These are phyloP conservation scores for Nasua narica DNA, from an alignment of 2,797 vertebrate species.

Conservation along the genomic window DNA sequence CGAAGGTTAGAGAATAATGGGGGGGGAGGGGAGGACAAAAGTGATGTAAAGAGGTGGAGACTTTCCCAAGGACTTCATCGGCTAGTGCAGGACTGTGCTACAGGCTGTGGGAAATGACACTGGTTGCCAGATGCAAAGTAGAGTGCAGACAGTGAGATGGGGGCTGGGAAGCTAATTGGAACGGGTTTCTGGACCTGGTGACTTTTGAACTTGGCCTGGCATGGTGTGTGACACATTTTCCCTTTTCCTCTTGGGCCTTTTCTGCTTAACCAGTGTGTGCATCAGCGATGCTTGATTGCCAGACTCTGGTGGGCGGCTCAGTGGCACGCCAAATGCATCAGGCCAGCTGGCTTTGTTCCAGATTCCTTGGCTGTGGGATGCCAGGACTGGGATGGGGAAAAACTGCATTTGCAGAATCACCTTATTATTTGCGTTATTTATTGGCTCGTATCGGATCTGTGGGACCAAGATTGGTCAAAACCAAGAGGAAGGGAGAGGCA, in stretches of 20 bases:
- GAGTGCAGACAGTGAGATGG: not conserved
- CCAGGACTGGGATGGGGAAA: not conserved
- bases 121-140: not conserved
- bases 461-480: not conserved
- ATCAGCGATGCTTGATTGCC: slow-evolving; percentile 41
- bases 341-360: not conserved
- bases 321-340: not conserved
- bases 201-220: slow-evolving; percentile 69
- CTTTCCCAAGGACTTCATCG: fast-evolving
- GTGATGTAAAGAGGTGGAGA: not conserved
- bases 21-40: not conserved
- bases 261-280: slow-evolving; percentile 51
- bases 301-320: not conserved
- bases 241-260: slow-evolving; percentile 68
- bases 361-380: not conserved
- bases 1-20: not conserved
- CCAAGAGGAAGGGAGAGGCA: not conserved
- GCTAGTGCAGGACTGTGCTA: not conserved
- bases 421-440: not conserved
- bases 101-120: not conserved
- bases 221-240: slow-evolving; percentile 40
- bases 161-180: not conserved
- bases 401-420: fast-evolving
- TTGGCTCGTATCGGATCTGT: not conserved
- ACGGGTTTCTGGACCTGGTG: not conserved